Evolutionary conservation across 2,888 invertebrate genomes (phyloP).

Genomic region (Glaucopsyche alexis): DNA sequence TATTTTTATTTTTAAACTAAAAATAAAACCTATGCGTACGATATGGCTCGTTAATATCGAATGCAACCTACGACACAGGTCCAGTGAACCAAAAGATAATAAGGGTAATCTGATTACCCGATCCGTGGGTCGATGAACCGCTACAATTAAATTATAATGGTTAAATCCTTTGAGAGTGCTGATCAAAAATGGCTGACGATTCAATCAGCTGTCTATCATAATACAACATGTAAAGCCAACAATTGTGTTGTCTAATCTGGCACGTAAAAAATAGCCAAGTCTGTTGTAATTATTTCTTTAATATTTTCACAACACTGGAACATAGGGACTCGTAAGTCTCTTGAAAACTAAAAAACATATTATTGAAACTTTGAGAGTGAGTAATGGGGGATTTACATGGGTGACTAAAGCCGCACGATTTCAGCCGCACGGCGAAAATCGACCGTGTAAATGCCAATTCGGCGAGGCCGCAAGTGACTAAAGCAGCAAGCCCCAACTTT

Average conservation of each 20-base stretch:
- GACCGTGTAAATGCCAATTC: too few relatives aligned
- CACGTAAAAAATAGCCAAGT: neutral
- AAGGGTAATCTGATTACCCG: slow-evolving; percentile 6
- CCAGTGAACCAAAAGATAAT: slow-evolving; percentile 7
- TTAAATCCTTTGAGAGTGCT: neutral
- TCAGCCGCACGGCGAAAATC: too few relatives aligned
- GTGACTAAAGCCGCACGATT: too few relatives aligned
- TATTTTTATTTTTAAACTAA: slow-evolving; percentile 3
- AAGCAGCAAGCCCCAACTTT: too few relatives aligned
- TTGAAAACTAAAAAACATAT: too few relatives aligned
- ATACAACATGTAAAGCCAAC: neutral
- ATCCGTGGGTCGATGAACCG: slow-evolving; percentile 8
- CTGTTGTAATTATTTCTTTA: too few relatives aligned
- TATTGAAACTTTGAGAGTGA: too few relatives aligned
- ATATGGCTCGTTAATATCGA: too few relatives aligned
- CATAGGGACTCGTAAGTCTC: too few relatives aligned
- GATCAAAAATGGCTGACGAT: neutral
- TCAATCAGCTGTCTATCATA: neutral
- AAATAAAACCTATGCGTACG: neutral
- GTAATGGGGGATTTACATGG: too few relatives aligned
- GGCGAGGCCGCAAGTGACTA: too few relatives aligned
- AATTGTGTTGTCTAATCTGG: neutral
- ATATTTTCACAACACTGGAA: too few relatives aligned
- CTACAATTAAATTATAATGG: slow-evolving; percentile 27
- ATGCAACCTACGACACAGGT: neutral